Conservation (phyloP, 2,888 invertebrate species). For the Diogma glabrata region DNA sequence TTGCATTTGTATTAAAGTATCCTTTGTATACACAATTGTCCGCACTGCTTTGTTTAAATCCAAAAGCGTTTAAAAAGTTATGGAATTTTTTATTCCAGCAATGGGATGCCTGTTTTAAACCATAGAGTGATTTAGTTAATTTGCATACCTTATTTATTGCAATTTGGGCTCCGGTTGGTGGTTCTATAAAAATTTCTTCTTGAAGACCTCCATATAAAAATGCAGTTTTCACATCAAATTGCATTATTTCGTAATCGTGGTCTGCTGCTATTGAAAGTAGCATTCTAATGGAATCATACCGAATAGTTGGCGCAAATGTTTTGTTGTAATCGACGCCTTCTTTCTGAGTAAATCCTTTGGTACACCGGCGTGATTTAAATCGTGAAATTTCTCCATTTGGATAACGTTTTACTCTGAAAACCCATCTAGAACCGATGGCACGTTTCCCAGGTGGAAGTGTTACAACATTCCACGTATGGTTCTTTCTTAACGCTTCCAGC, state of each 20-base stretch:
- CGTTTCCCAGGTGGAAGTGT: neutral
- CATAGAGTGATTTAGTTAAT: neutral
- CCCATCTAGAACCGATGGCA: neutral
- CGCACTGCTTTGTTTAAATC: conserved; percentile 8
- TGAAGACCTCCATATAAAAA: neutral
- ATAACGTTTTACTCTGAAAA: neutral
- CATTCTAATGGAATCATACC: conserved; percentile 1
- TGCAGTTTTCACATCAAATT: neutral
- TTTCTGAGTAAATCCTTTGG: too few species aligned
- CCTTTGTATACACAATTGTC: conserved; percentile 11
- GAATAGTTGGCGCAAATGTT: too few species aligned
- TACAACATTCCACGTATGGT: neutral
- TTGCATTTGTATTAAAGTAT: conserved; percentile 6
- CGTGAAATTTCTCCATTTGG: neutral
- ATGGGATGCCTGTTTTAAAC: neutral
- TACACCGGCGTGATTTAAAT: too few species aligned
- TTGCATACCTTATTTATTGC: neutral
- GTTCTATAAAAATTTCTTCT: neutral
- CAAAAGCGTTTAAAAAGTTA: conserved; percentile 5
- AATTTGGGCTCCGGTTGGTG: neutral
- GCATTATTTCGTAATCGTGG: conserved; percentile 1
- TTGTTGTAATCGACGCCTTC: too few species aligned
- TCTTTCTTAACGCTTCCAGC: too few species aligned
- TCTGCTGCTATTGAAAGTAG: neutral
- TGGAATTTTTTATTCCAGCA: neutral